Evolutionary conservation across 2,797 vertebrate genomes (phyloP).

Genomic region (Coccyzus lansbergi): DNA sequence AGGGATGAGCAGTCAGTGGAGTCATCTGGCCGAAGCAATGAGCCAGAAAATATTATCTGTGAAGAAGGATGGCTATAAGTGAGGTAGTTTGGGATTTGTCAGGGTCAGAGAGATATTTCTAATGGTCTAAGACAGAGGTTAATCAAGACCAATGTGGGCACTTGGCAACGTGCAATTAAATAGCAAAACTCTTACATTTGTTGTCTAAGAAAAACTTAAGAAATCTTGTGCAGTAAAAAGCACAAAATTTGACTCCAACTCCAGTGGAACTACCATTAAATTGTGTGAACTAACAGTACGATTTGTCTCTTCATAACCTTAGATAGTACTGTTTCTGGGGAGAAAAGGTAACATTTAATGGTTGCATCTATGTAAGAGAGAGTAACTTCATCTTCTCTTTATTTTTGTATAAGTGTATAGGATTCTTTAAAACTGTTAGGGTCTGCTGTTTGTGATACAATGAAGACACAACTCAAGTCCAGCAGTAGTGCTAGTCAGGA

Average conservation of each 20-base stretch:
- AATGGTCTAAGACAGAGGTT: neutral
- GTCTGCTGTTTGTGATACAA: neutral
- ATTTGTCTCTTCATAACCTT: neutral
- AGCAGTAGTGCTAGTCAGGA: neutral
- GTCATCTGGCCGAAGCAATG: neutral
- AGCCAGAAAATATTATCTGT: neutral
- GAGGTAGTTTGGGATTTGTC: neutral
- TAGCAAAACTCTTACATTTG: neutral
- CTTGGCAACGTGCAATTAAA: neutral
- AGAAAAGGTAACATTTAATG: neutral
- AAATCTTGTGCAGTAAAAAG: neutral
- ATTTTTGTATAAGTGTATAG: neutral
- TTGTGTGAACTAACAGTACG: neutral
- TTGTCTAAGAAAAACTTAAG: neutral
- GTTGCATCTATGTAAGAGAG: neutral
- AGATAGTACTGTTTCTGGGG: neutral
- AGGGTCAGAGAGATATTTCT: neutral
- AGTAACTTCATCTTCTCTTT: neutral
- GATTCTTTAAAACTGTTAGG: neutral
- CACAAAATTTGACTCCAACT: neutral
- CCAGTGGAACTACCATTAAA: neutral
- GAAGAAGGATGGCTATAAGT: neutral
- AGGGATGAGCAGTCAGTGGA: neutral
- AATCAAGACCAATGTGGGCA: neutral
- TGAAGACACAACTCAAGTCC: neutral